Evolutionary conservation across 2,113 vertebrate species (phyloP).

Genomic region (Pongo abelii): DNA sequence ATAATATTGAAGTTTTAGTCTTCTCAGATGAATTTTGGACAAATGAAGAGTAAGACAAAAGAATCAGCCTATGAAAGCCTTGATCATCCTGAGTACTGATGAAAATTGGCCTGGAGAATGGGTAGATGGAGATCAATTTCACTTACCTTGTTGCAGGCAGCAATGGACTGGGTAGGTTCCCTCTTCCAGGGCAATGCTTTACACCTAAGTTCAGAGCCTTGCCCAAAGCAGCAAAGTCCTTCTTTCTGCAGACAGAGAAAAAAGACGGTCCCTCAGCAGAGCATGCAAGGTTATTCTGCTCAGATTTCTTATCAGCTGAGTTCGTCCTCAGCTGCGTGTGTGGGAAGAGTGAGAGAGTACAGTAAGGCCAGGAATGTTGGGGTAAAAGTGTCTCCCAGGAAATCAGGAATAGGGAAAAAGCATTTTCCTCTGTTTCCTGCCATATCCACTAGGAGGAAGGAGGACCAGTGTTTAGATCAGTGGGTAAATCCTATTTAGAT

Average conservation of each 20-base stretch:
- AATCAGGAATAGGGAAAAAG: neutral
- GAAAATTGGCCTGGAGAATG: neutral
- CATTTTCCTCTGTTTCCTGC: neutral
- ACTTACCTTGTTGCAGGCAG: neutral
- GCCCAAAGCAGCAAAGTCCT: neutral
- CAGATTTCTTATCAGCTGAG: neutral
- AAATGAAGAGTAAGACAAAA: neutral
- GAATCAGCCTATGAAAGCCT: neutral
- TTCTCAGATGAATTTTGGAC: neutral
- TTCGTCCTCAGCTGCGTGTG: neutral
- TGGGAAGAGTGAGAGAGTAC: neutral
- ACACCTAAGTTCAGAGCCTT: neutral
- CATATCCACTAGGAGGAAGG: neutral
- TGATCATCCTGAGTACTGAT: neutral
- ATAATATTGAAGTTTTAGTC: neutral
- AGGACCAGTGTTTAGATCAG: neutral
- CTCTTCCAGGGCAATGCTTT: no score
- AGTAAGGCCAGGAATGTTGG: neutral
- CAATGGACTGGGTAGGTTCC: neutral
- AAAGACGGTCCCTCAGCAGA: neutral
- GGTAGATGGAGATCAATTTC: neutral
- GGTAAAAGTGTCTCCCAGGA: neutral
- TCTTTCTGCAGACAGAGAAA: neutral
- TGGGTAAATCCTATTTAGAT: neutral
- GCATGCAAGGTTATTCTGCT: neutral